These are phyloP conservation scores for Hemaris fuciformis DNA, from an alignment of 2,888 invertebrate genomes.

Conservation along the genomic window DNA sequence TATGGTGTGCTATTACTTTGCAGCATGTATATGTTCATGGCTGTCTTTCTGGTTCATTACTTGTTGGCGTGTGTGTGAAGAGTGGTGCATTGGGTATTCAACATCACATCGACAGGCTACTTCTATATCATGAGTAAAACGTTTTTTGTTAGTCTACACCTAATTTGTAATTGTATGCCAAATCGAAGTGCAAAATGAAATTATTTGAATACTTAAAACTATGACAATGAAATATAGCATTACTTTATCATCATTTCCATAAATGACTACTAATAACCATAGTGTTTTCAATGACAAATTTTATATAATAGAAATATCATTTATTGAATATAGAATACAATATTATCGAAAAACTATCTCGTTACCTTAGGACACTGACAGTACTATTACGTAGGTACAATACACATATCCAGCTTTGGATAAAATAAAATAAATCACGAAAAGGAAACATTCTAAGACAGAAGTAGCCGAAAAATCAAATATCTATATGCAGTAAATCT, in stretches of 20 bases:
- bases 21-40: conserved; percentile 31
- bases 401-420: conserved; percentile 68
- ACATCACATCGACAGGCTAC: conserved; percentile 63
- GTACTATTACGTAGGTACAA: conserved; percentile 70
- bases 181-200: conserved; percentile 77
- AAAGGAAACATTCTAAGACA: conserved; percentile 56
- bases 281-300: conserved; percentile 77
- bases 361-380: conserved; percentile 75
- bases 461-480: conserved; percentile 66
- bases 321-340: conserved; percentile 80
- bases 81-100: conserved; percentile 52
- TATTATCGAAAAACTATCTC: conserved; percentile 79
- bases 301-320: conserved; percentile 78
- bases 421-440: conserved; percentile 65
- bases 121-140: conserved; percentile 73
- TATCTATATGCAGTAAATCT: conserved; percentile 68
- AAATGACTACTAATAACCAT: conserved; percentile 76
- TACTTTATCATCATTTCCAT: conserved; percentile 71
- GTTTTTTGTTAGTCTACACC: conserved; percentile 69
- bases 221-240: conserved; percentile 78
- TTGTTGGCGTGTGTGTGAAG: conserved; percentile 34
- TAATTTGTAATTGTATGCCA: conserved; percentile 75
- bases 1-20: conserved; percentile 18
- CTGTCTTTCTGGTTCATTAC: conserved; percentile 38
- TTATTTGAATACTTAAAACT: conserved; percentile 78